Evolutionary conservation across 2,888 invertebrate species (phyloP).

Genomic region (Crossocerus cetratus): DNA sequence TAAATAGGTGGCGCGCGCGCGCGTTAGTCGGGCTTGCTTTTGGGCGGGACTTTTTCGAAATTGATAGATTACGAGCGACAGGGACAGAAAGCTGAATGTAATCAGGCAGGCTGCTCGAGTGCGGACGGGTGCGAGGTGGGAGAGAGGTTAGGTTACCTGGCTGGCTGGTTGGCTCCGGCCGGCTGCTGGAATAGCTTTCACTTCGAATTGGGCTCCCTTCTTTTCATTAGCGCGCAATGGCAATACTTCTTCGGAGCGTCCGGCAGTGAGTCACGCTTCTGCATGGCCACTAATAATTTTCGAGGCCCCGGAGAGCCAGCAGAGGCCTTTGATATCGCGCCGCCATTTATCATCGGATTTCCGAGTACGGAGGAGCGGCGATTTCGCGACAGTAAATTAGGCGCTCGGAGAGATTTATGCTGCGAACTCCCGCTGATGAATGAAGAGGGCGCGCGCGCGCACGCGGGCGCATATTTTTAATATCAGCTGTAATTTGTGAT

Average conservation of each 20-base stretch:
- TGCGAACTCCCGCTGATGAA: slow-evolving; percentile 5
- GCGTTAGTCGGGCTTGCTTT: background rate
- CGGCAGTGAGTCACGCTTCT: too few species aligned
- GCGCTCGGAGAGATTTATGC: background rate
- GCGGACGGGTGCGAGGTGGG: too few species aligned
- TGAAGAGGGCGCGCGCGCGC: background rate
- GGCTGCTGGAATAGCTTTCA: background rate
- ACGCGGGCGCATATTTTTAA: background rate
- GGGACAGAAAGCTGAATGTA: too few species aligned
- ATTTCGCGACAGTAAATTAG: slow-evolving; percentile 15
- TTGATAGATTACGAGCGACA: too few species aligned
- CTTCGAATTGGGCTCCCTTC: slow-evolving; percentile 2
- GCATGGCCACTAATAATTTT: background rate
- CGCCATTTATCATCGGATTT: slow-evolving; percentile 1
- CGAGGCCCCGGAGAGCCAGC: background rate
- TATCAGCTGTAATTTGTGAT: background rate
- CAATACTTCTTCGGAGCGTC: background rate
- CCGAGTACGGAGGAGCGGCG: background rate
- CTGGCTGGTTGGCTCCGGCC: too few species aligned
- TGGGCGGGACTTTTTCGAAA: too few species aligned
- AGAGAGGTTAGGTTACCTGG: too few species aligned
- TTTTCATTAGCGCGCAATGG: background rate
- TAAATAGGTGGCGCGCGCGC: background rate
- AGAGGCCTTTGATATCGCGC: background rate
- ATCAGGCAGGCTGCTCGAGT: too few species aligned